Conservation (phyloP, 2,113 vertebrate species). For the Takifugu flavidus region DNA sequence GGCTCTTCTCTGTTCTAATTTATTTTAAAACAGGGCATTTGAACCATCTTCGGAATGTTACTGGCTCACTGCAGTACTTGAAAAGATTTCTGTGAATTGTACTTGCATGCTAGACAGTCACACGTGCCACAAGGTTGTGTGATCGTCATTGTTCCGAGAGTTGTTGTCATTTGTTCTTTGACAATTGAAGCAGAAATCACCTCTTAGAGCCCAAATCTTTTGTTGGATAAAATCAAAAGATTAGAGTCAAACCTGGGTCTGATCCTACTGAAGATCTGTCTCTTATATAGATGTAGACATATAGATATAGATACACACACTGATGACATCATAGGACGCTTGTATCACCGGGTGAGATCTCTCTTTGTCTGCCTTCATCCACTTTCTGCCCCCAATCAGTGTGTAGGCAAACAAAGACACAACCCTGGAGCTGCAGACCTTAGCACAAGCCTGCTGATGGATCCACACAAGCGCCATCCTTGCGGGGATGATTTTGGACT, state of each 20-base stretch:
- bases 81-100: no score
- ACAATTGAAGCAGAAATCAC: no score
- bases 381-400: conserved; percentile 35
- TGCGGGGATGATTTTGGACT: conserved; percentile 17
- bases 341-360: conserved; percentile 30
- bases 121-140: no score
- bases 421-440: conserved; percentile 16
- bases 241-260: no score
- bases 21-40: background rate
- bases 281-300: no score
- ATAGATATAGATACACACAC: background rate
- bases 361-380: conserved; percentile 19
- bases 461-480: background rate
- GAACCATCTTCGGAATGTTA: background rate
- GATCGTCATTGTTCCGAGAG: no score
- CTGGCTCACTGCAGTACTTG: no score
- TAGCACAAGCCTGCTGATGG: conserved; percentile 4
- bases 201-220: no score
- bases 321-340: conserved; percentile 25
- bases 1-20: conserved; percentile 11
- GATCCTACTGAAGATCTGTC: no score
- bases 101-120: no score
- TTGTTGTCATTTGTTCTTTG: no score
- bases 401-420: conserved; percentile 23
- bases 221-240: no score